phyloP scores from a whole-genome alignment of 2,797 vertebrate genomes.

The Myiothlypis chrysogaster region DNA sequence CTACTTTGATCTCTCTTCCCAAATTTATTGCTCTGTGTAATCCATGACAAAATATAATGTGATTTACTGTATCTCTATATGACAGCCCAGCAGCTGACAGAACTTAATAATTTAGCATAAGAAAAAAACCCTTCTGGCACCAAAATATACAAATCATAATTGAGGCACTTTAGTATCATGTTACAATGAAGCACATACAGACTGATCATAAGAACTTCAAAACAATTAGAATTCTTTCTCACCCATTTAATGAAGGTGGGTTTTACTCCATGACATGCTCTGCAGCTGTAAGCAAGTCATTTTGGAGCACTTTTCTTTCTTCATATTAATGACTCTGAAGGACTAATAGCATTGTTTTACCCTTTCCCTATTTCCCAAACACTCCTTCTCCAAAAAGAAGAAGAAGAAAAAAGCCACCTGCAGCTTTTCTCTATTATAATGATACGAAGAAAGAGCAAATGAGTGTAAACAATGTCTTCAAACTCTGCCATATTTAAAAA shows the following conservation, averaged over 20 bases:
- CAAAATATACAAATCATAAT: constrained; percentile 81
- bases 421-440: not conserved
- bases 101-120: constrained; percentile 86
- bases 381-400: not conserved
- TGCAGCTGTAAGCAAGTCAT: constrained; percentile 64
- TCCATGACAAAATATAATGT: constrained; percentile 95
- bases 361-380: constrained; percentile 36
- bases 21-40: constrained; percentile 88
- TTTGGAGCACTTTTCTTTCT: constrained; percentile 61
- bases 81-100: constrained; percentile 89
- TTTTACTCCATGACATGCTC: constrained; percentile 64
- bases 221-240: constrained; percentile 78
- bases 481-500: not conserved
- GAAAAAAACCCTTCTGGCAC: constrained; percentile 81
- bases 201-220: constrained; percentile 73
- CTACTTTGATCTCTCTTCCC: constrained; percentile 90
- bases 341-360: constrained; percentile 34
- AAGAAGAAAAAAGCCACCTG: not conserved
- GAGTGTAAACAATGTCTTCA: not conserved
- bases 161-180: constrained; percentile 68
- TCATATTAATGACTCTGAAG: constrained; percentile 63
- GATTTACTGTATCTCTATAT: constrained; percentile 95
- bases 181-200: constrained; percentile 73
- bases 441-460: not conserved
- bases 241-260: constrained; percentile 69